Evolutionary conservation across 2,113 vertebrate genomes (phyloP), one percentile per base, ranked within the genome.

Genomic region (Mormyrus iriodes): DNA sequence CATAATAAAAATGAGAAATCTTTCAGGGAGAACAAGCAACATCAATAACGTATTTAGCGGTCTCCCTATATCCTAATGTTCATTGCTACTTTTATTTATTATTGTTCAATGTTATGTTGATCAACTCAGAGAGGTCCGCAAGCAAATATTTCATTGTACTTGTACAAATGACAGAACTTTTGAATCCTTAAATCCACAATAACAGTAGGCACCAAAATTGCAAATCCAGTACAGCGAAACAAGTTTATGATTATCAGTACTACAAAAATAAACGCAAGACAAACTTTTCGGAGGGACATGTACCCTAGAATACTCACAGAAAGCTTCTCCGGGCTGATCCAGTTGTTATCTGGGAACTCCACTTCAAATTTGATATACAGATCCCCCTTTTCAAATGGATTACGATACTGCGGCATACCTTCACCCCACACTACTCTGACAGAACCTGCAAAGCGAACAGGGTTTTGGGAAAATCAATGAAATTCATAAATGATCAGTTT

Each of bases 401-500:
- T 99, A 91, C 98, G 98, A 92, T 99, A 99, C 89, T 99, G 98
- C 46, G 98, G 98, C 98, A 99, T 99, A 91, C 98, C 98, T 94
- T 99, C 98, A 83, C 97, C 98, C 91, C 97, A 95, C 90, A 99
- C 97, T 87, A 99, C 96, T 53, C 97, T 96, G 90, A 98, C 94
- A 92, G 95, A 97, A 39, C 98, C 98, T 99, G 93, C 9, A 90
- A 79, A 89, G 1, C 61, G 3, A 88, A 52, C 52, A 89, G 58
- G 31, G 4, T 27, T 31, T 8, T 49, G 27, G 46, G 10, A 49
- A 76, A n/a, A 85, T 5, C 24, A 6, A 85, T 8, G 52, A 1
- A 76, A 39, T 76, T 76, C 35, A 79, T 35, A 35, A 17, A 19
- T 19, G 31, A 69, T 9, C 61, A 69, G 31, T 69, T 69, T 69